These are phyloP conservation scores for Anhinga anhinga DNA, from an alignment of 2,113 vertebrate genomes.

Conservation along the genomic window DNA sequence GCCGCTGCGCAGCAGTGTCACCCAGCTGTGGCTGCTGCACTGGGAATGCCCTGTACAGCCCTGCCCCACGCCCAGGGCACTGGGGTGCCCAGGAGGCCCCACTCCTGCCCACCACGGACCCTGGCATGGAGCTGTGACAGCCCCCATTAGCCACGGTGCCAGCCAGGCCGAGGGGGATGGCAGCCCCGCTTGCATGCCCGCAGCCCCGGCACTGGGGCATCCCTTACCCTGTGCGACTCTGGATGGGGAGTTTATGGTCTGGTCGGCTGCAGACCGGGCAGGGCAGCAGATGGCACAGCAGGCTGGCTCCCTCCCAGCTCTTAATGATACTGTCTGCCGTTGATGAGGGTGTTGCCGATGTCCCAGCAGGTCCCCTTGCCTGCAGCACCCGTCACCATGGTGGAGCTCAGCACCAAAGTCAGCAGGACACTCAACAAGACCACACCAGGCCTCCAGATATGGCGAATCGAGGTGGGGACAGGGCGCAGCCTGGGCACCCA, in stretches of 20 bases:
- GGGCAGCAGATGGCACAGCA: neutral
- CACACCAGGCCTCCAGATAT: slow-evolving; percentile 84
- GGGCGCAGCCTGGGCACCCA: neutral
- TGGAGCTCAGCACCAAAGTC: slow-evolving; percentile 75
- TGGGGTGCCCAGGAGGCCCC: fast-evolving
- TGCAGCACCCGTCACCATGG: slow-evolving; percentile 66
- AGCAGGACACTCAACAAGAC: slow-evolving; percentile 81
- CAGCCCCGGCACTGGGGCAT: neutral
- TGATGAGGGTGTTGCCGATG: neutral
- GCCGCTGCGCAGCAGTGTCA: fast-evolving
- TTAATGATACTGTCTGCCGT: neutral
- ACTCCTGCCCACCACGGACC: fast-evolving
- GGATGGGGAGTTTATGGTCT: fast-evolving
- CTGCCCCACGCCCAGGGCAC: neutral
- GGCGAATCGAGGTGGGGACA: slow-evolving; percentile 83
- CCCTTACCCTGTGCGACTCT: fast-evolving
- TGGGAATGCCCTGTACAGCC: neutral
- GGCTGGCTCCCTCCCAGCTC: neutral
- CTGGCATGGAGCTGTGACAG: fast-evolving
- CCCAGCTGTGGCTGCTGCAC: neutral
- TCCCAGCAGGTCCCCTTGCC: neutral
- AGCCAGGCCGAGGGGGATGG: neutral
- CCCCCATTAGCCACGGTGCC: fast-evolving
- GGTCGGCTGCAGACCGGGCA: neutral
- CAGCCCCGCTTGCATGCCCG: neutral